phyloP scores from a whole-genome alignment of 2,113 vertebrate genomes.

The Upupa epops region DNA sequence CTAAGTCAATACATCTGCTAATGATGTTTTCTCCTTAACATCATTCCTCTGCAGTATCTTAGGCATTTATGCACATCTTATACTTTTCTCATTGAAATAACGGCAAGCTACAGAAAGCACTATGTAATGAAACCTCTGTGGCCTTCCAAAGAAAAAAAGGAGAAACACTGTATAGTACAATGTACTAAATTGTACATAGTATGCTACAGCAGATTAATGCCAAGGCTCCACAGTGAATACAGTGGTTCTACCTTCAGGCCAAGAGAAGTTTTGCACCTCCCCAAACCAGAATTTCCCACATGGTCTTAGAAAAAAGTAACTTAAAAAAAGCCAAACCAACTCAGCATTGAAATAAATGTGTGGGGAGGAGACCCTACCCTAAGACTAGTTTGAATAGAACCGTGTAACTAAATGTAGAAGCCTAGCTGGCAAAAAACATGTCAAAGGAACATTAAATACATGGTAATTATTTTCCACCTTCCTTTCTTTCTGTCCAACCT shows the following conservation, averaged over 20 bases:
- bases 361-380: no score
- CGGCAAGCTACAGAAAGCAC: neutral
- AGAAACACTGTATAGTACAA: neutral
- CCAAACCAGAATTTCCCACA: neutral
- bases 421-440: fast-evolving
- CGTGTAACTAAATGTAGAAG: neutral
- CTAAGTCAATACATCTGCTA: neutral
- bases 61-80: neutral
- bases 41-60: neutral
- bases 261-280: neutral
- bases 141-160: neutral
- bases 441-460: neutral
- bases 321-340: fast-evolving
- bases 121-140: neutral
- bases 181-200: neutral
- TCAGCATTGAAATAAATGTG: fast-evolving
- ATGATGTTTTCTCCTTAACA: neutral
- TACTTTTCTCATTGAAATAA: neutral
- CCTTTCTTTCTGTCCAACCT: neutral
- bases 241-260: neutral
- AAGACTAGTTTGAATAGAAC: neutral
- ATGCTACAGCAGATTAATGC: neutral
- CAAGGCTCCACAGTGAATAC: neutral
- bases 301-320: neutral
- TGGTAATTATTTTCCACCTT: neutral